These are phyloP conservation scores for Acanthosepion pharaonis DNA, from an alignment of 2,888 invertebrate species.

Conservation along the genomic window DNA sequence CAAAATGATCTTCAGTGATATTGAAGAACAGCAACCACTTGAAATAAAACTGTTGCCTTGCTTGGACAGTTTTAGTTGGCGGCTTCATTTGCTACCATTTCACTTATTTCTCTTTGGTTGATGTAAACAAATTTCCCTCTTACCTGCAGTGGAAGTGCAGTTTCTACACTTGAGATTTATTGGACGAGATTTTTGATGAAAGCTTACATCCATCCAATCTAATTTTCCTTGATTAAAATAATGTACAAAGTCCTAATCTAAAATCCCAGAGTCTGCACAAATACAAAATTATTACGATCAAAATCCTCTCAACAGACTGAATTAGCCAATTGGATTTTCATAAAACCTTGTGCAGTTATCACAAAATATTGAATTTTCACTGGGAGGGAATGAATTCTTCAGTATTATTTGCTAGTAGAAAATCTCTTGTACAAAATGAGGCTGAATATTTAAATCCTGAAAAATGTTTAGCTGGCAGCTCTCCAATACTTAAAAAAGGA, in stretches of 20 bases:
- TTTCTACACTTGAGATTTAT: background rate
- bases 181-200: slow-evolving; percentile 18
- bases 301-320: background rate
- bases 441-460: background rate
- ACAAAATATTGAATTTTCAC: background rate
- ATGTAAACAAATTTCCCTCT: background rate
- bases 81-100: background rate
- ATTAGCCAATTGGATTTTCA: background rate
- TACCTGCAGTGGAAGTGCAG: slow-evolving; percentile 33
- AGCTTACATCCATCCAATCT: slow-evolving; percentile 33
- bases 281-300: background rate
- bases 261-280: slow-evolving; percentile 12
- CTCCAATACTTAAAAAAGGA: background rate
- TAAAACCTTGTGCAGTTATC: slow-evolving; percentile 13
- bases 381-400: slow-evolving; percentile 33
- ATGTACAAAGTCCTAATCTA: background rate
- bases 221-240: background rate
- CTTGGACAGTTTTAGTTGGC: slow-evolving; percentile 17
- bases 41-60: slow-evolving; percentile 33
- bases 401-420: slow-evolving; percentile 21
- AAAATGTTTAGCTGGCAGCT: slow-evolving; percentile 18
- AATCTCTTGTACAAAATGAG: slow-evolving; percentile 20
- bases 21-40: background rate
- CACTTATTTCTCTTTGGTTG: background rate
- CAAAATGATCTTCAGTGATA: too few species aligned